Base-by-base conservation (phyloP, 2,888 invertebrate species). In the Lycophotia porphyrea region DNA sequence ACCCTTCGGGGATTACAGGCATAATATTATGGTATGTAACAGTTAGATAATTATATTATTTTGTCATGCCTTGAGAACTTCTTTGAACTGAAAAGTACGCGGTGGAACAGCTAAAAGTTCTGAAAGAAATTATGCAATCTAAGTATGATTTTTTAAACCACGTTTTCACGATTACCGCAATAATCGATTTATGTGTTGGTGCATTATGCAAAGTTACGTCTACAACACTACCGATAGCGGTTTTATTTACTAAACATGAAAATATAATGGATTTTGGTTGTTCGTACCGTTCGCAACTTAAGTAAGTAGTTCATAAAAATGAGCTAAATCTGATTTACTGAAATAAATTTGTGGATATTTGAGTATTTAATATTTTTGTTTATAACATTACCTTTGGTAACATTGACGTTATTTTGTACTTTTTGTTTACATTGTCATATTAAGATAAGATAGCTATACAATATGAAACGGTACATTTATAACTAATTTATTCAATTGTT, bases 201-300 rank as follows among this genome's bases (percentile, higher is more conserved):
- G 36, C 74, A 68, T 74, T 42, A 49, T 24, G 78, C 42, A 78
- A 74, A 68, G 67, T 68, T 74, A 64, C 34, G 13, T 34, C 69
- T 44, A 44, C 58, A n/a, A 66, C 82, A 77, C 21, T 65, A 52
- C 36, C 42, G 36, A 34, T 60, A 36, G 24, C 63, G 27, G 60
- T 27, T 49, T 73, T 65, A 74, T 74, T 81, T 66, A 49, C 73
- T 70, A 83, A 83, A 81, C 81, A 81, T 63, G 69, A 74, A 71
- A 52, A 79, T 61, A 79, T 84, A 80, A 80, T 68, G 63, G 67
- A 39, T 55, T 64, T 72, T 63, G 52, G 44, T 27, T 47, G 49
- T 68, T 58, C n/a, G 21, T 58, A 49, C 11, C 18, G 39, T 39
- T 39, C 1, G 18, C n/a, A 18, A 39, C 15, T 15, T 63, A n/a